Evolutionary conservation across 2,113 vertebrate genomes (phyloP).

Genomic region (Heterotis niloticus): DNA sequence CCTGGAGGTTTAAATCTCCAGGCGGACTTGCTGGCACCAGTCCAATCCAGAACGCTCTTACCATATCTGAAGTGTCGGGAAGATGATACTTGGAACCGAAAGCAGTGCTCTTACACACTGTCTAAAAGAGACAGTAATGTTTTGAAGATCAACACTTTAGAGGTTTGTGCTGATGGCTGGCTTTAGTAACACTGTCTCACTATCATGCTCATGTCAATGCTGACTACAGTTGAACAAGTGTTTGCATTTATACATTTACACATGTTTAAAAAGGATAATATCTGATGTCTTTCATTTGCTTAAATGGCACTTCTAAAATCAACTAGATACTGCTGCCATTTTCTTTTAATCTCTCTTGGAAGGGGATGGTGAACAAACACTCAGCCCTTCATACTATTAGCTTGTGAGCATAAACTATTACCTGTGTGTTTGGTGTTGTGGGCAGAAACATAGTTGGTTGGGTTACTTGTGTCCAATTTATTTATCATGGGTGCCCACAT

Average conservation of each 20-base stretch:
- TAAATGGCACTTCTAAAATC: neutral
- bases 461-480: neutral
- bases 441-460: neutral
- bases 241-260: neutral
- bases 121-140: neutral
- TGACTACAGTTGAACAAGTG: neutral
- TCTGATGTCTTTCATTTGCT: neutral
- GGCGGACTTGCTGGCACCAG: constrained; percentile 8
- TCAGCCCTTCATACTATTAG: neutral
- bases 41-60: constrained; percentile 5
- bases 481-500: too few relatives aligned
- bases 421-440: neutral
- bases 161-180: neutral
- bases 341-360: neutral
- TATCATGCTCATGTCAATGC: neutral
- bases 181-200: neutral
- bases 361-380: constrained; percentile 9
- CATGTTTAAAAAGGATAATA: too few relatives aligned
- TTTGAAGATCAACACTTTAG: neutral
- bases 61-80: neutral
- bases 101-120: neutral
- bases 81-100: neutral
- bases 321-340: neutral
- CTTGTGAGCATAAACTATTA: too few relatives aligned
- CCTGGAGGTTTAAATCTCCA: constrained; percentile 21